Evolutionary conservation across 2,888 invertebrate genomes (phyloP).

Genomic region (Drosophila cyrtoloma): DNA sequence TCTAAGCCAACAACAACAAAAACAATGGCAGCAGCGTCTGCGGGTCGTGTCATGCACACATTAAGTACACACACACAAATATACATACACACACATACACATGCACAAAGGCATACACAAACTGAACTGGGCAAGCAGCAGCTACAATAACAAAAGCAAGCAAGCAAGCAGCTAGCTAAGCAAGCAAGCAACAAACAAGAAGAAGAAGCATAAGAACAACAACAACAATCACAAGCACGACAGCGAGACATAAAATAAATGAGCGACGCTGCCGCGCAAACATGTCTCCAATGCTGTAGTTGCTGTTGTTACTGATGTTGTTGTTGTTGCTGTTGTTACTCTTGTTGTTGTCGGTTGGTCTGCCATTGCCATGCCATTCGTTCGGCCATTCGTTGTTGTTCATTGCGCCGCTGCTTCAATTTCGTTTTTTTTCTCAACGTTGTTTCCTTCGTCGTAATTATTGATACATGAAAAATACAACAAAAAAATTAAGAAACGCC

Average conservation of each 20-base stretch:
- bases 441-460: constrained; percentile 65
- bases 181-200: constrained; percentile 42
- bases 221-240: constrained; percentile 41
- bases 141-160: constrained; percentile 44
- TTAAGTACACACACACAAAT: constrained; percentile 41
- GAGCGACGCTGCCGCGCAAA: constrained; percentile 76
- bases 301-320: constrained; percentile 39
- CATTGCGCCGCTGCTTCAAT: constrained; percentile 61
- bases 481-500: constrained; percentile 43
- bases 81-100: constrained; percentile 1
- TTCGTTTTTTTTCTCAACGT: constrained; percentile 59
- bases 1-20: constrained; percentile 36
- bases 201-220: constrained; percentile 31
- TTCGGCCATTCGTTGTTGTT: constrained; percentile 60
- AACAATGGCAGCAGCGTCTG: constrained; percentile 51
- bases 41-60: constrained; percentile 76
- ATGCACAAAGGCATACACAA: constrained; percentile 22
- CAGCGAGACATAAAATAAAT: constrained; percentile 77
- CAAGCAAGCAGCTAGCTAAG: constrained; percentile 49
- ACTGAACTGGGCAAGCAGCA: constrained; percentile 51
- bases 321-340: constrained; percentile 37
- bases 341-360: constrained; percentile 32
- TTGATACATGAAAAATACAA: constrained; percentile 65
- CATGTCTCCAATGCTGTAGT: constrained; percentile 70
- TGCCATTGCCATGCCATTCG: constrained; percentile 29